Evolutionary conservation across 2,113 vertebrate genomes (phyloP).

Genomic region (Phrynocephalus versicolor): DNA sequence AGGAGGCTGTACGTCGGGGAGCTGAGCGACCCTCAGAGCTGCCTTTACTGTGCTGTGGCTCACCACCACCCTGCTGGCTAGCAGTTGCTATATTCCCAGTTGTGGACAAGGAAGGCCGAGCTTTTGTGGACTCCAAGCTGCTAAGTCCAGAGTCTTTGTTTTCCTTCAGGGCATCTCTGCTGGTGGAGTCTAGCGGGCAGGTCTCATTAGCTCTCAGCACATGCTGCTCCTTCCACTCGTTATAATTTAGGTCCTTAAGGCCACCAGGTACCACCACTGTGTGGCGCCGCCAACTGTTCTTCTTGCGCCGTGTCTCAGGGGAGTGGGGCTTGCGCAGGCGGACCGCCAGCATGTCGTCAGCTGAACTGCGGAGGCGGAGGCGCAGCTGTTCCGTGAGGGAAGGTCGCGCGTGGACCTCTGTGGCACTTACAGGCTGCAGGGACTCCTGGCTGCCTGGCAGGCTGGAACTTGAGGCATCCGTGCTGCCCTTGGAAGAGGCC

Average conservation of each 20-base stretch:
- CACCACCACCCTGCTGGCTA: constrained; percentile 3
- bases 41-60: neutral
- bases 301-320: constrained; percentile 87
- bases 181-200: neutral
- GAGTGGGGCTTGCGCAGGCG: constrained; percentile 85
- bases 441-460: constrained; percentile 75
- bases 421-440: constrained; percentile 32
- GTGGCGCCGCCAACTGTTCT: constrained; percentile 90
- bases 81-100: constrained; percentile 24
- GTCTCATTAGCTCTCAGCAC: neutral
- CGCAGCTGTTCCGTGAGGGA: constrained; percentile 85
- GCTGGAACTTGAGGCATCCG: constrained; percentile 63
- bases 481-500: constrained; percentile 54
- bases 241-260: constrained; percentile 80
- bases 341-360: constrained; percentile 84
- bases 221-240: constrained; percentile 77
- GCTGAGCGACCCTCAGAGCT: constrained; percentile 44
- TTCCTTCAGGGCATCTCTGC: constrained; percentile 44
- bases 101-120: constrained; percentile 47
- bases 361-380: constrained; percentile 80
- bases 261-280: constrained; percentile 86
- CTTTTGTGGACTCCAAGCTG: constrained; percentile 80
- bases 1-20: constrained; percentile 67
- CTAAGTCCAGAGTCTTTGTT: constrained; percentile 80
- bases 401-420: constrained; percentile 17